phyloP scores from a whole-genome alignment of 64 coral and sea anemone species.

The Exaiptasia diaphana region DNA sequence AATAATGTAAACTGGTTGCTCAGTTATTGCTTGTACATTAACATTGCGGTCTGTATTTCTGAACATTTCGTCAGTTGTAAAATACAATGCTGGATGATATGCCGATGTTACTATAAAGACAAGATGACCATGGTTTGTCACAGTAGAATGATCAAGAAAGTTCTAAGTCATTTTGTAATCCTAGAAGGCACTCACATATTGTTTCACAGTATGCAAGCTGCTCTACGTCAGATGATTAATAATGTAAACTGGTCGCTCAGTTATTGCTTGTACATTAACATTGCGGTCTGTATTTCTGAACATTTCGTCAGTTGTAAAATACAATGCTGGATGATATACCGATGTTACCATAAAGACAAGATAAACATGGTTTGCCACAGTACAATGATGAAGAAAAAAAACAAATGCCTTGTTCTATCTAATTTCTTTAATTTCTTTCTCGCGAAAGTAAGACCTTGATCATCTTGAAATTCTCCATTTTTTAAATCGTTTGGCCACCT shows the following conservation, averaged over 20 bases:
- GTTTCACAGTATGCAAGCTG: too few species aligned
- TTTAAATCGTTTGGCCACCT: slow-evolving; percentile 6
- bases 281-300: too few species aligned
- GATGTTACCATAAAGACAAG: too few species aligned
- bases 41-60: background rate
- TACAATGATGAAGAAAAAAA: too few species aligned
- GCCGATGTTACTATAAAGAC: slow-evolving; percentile 4
- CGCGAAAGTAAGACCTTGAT: background rate
- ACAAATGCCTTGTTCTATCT: background rate
- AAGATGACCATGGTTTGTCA: slow-evolving; percentile 38
- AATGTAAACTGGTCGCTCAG: too few species aligned
- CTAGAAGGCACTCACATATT: too few species aligned
- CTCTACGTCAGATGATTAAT: too few species aligned
- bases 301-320: too few species aligned
- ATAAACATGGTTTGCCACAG: too few species aligned
- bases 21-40: background rate
- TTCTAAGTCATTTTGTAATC: too few species aligned
- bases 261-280: too few species aligned
- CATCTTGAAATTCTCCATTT: background rate
- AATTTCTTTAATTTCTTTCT: slow-evolving; percentile 12
- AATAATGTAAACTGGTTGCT: slow-evolving; percentile 22
- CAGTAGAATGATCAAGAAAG: slow-evolving; percentile 28
- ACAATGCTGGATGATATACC: too few species aligned
- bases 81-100: slow-evolving; percentile 30
- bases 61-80: background rate